Evolutionary conservation across 2,888 invertebrate species (phyloP), one percentile per base, ranked within the genome.

Genomic region (Cosmorhoe ocellata): DNA sequence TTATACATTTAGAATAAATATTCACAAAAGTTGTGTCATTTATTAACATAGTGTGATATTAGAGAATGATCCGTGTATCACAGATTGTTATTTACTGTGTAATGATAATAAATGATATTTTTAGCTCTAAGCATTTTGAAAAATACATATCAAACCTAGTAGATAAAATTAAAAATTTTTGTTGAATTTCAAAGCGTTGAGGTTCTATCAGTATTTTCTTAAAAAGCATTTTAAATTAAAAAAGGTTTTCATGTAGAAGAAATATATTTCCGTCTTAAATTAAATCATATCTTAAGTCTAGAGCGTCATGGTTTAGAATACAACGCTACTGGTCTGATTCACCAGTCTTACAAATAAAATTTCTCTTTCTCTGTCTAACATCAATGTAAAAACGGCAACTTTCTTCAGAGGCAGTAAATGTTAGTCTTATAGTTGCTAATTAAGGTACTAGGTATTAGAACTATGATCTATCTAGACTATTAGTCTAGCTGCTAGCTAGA

Each of bases 231-330:
- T 24, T 27, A 40, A 61, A 38, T 47, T 54, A 52, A 57, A 56
- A 53, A 37, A 59, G 46, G 53, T 51, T 63, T 59, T 49, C 37
- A 68, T 60, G 56, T 67, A 72, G 69, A 71, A 70, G 72, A 74
- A 76, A 74, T 74, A 45, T 79, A 78, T 77, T 78, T 78, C 68
- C 72, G 66, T 71, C 69, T 70, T 77, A 74, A 63, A 59, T 34
- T 37, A 42, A 60, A 53, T 53, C 59, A 52, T 66, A 63, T 70
- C 67, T 67, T 72, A 70, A 14, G 36, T 44, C 52, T 67, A 69
- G 30, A 42, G 61, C 63, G 52, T 58, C 59, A 61, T 52, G 56
- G 52, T 41, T 46, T 61, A 45, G 48, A 54, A 56, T 30, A 33
- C 43, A 55, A 54, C 3, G 42, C 47, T 55, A 58, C 57, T 63